Percentiles rank a stretch among this genome's conserved stretches.
phyloP scores from a whole-genome alignment of 2,888 invertebrate species.

The Diachrysia chrysitis region DNA sequence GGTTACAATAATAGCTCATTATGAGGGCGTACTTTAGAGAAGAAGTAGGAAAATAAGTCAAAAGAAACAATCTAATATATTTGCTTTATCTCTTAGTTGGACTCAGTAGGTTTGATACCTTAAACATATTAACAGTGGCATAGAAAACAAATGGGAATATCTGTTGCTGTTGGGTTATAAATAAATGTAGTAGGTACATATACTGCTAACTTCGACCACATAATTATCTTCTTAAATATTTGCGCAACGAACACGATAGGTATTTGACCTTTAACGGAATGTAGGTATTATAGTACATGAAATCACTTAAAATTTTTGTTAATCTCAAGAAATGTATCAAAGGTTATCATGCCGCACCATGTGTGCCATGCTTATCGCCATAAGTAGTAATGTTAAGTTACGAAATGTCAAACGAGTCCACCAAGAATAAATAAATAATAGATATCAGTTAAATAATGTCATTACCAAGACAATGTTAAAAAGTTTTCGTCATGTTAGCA shows the following conservation, averaged over 20 bases:
- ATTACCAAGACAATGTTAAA: slow-evolving; percentile 47
- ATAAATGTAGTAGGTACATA: slow-evolving; percentile 3
- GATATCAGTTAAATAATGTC: slow-evolving; percentile 61
- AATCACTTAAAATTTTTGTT: slow-evolving; percentile 38
- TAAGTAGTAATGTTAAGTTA: slow-evolving; percentile 51
- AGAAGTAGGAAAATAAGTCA: too few relatives aligned
- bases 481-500: slow-evolving; percentile 49
- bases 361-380: slow-evolving; percentile 66
- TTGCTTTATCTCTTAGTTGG: too few relatives aligned
- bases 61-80: too few relatives aligned
- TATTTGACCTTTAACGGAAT: slow-evolving; percentile 47
- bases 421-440: slow-evolving; percentile 57
- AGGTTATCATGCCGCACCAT: slow-evolving; percentile 63
- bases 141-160: neutral
- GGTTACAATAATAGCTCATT: neutral
- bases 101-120: too few relatives aligned
- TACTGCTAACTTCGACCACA: slow-evolving; percentile 11
- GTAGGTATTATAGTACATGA: slow-evolving; percentile 36
- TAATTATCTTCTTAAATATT: slow-evolving; percentile 34
- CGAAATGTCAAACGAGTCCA: slow-evolving; percentile 58
- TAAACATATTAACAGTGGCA: too few relatives aligned
- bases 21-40: too few relatives aligned
- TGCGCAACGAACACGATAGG: slow-evolving; percentile 32
- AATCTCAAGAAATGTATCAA: slow-evolving; percentile 53
- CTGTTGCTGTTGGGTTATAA: neutral